Percentiles rank a stretch among this genome's conserved stretches.
Evolutionary conservation across 23 tunicate genomes (phyloP).

Genomic region (Clavelina lepadiformis): DNA sequence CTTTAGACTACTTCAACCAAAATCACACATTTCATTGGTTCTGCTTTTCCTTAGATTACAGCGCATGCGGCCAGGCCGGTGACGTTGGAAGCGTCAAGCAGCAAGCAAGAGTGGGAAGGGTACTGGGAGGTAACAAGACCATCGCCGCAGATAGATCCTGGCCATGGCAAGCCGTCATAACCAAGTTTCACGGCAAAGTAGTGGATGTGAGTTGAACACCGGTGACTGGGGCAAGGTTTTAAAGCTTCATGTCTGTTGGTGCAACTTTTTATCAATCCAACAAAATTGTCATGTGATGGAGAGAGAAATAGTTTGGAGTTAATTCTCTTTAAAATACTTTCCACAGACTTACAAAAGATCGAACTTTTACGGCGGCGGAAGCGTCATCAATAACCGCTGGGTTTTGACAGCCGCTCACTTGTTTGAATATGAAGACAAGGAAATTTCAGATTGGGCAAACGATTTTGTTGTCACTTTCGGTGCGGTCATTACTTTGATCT

Average conservation of each 20-base stretch:
- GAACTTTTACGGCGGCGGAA: slow-evolving; percentile 12
- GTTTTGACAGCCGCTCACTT: slow-evolving; percentile 18
- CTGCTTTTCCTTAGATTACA: slow-evolving; percentile 32
- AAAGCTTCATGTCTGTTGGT: no score
- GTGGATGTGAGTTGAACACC: slow-evolving; percentile 7
- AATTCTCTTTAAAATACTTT: no score
- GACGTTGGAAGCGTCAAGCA: slow-evolving; percentile 41
- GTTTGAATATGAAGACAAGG: not conserved
- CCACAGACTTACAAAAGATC: slow-evolving; percentile 1
- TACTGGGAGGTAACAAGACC: slow-evolving; percentile 34
- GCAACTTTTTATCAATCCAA: no score
- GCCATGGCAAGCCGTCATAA: slow-evolving; percentile 71
- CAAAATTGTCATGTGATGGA: no score
- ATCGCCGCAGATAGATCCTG: slow-evolving; percentile 45
- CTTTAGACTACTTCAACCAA: not conserved
- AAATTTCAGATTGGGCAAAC: not conserved
- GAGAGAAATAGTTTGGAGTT: no score
- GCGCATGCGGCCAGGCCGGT: slow-evolving; percentile 71
- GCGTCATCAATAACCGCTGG: slow-evolving; percentile 10
- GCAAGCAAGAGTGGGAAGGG: slow-evolving; percentile 39
- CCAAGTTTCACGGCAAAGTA: not conserved
- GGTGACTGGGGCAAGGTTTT: no score
- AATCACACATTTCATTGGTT: not conserved
- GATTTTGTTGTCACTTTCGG: not conserved
- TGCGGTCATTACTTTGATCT: not conserved